phyloP scores from a whole-genome alignment of 92 coral and sea anemone species.

The Phenganax subtilis region DNA sequence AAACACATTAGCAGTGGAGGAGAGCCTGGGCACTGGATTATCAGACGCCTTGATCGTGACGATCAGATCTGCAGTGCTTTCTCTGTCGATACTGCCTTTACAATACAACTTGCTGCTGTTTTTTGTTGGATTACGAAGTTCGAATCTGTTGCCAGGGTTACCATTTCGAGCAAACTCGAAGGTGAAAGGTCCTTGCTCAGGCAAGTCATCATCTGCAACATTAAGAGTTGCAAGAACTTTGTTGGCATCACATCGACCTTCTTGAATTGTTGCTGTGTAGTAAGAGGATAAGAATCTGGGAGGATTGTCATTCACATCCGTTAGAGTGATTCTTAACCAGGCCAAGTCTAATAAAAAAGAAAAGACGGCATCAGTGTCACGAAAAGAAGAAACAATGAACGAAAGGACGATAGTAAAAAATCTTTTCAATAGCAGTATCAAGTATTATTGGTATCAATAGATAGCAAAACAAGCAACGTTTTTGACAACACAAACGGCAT shows the following conservation, averaged over 20 bases:
- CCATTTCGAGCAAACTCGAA: conserved; percentile 56
- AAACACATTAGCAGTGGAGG: conserved; percentile 53
- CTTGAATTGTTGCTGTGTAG: conserved; percentile 58
- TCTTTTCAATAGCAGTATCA: too few relatives aligned
- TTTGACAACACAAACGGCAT: too few relatives aligned
- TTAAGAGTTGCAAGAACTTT: conserved; percentile 60
- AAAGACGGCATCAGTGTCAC: too few relatives aligned
- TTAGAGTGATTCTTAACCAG: conserved; percentile 57
- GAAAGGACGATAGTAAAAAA: too few relatives aligned
- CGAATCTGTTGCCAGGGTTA: conserved; percentile 54
- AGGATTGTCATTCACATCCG: conserved; percentile 81
- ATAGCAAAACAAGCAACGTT: too few relatives aligned
- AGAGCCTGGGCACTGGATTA: conserved; percentile 54
- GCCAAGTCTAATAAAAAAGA: conserved; percentile 51
- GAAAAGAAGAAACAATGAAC: too few relatives aligned
- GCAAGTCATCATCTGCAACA: conserved; percentile 67
- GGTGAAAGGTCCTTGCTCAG: conserved; percentile 60
- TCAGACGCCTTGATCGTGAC: conserved; percentile 63
- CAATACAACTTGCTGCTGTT: conserved; percentile 51
- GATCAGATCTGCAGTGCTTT: conserved; percentile 54
- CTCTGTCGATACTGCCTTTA: conserved; percentile 55
- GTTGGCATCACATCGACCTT: conserved; percentile 47
- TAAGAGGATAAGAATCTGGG: conserved; percentile 68
- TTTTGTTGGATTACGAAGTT: conserved; percentile 43
- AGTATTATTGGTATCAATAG: too few relatives aligned